Evolutionary conservation across 2,888 invertebrate genomes (phyloP).

Genomic region (Mellilla xanthometata): DNA sequence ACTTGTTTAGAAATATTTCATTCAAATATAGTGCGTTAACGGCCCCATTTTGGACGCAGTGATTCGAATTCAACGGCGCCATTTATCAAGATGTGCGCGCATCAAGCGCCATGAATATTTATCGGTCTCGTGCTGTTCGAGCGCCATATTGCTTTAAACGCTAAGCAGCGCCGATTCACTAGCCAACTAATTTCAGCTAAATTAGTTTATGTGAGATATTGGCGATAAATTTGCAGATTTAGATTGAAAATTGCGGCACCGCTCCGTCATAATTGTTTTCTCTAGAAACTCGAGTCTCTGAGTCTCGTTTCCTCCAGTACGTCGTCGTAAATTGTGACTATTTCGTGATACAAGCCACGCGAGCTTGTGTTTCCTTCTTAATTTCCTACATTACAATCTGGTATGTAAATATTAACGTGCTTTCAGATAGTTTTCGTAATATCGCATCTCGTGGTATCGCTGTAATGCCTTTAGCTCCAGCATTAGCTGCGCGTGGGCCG

Average conservation of each 20-base stretch:
- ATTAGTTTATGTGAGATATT: conserved; percentile 28
- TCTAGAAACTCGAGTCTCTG: conserved; percentile 24
- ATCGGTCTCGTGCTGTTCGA: conserved; percentile 44
- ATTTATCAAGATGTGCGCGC: conserved; percentile 48
- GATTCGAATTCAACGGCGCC: conserved; percentile 17
- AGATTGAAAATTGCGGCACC: conserved; percentile 26
- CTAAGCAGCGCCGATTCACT: conserved; percentile 34
- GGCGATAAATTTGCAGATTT: conserved; percentile 26
- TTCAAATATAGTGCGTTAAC: conserved; percentile 37
- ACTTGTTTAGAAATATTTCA: conserved; percentile 58
- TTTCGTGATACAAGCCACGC: conserved; percentile 10
- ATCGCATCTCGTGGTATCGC: conserved; percentile 40
- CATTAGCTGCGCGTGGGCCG: conserved; percentile 70
- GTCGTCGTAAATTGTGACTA: conserved; percentile 8
- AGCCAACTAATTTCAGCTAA: conserved; percentile 18
- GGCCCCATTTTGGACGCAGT: conserved; percentile 22
- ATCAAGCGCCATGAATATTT: conserved; percentile 56
- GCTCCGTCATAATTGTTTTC: conserved; percentile 31
- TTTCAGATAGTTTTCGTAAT: conserved; percentile 44
- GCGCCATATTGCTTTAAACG: conserved; percentile 41
- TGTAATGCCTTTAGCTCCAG: conserved; percentile 57
- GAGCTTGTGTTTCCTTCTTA: conserved; percentile 11
- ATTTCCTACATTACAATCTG: conserved; percentile 16
- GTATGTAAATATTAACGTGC: conserved; percentile 25
- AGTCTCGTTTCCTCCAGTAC: conserved; percentile 10